These are phyloP conservation scores for Asobara japonica DNA, from an alignment of 1,140 invertebrate species.

Conservation along the genomic window DNA sequence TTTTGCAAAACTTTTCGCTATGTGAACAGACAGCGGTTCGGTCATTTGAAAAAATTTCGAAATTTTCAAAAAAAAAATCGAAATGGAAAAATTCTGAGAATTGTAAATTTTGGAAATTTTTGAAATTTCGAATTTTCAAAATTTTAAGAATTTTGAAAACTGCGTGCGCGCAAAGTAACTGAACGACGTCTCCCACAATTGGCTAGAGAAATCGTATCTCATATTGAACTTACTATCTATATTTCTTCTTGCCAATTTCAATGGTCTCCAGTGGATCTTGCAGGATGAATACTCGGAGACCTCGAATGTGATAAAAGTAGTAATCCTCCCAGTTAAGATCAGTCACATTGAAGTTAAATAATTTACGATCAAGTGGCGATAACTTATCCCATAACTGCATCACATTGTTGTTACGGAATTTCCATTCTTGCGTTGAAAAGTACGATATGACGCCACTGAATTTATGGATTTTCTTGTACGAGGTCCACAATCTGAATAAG, in stretches of 20 bases:
- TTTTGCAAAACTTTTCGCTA: no score
- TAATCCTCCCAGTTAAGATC: conserved; percentile 64
- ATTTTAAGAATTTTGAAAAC: no score
- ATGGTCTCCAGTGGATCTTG: conserved; percentile 63
- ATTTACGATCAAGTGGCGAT: conserved; percentile 61
- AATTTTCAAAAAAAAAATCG: no score
- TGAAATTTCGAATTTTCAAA: no score
- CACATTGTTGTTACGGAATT: conserved; percentile 69
- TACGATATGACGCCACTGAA: conserved; percentile 69
- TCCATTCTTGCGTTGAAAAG: conserved; percentile 72
- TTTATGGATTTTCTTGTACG: conserved; percentile 70
- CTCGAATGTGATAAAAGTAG: conserved; percentile 59
- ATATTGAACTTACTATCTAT: conserved; percentile 41
- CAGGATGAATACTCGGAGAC: conserved; percentile 58
- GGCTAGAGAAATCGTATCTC: background rate
- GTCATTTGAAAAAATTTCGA: no score
- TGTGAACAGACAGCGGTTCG: no score
- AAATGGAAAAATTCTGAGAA: no score
- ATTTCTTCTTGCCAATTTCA: conserved; percentile 39
- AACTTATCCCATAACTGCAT: conserved; percentile 64
- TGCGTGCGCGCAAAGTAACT: no score
- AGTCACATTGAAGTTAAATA: conserved; percentile 62
- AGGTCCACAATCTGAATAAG: conserved; percentile 63
- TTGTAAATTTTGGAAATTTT: no score
- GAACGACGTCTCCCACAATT: background rate